Evolutionary conservation across 1,140 invertebrate genomes (phyloP).

Genomic region (Chelonus insularis): DNA sequence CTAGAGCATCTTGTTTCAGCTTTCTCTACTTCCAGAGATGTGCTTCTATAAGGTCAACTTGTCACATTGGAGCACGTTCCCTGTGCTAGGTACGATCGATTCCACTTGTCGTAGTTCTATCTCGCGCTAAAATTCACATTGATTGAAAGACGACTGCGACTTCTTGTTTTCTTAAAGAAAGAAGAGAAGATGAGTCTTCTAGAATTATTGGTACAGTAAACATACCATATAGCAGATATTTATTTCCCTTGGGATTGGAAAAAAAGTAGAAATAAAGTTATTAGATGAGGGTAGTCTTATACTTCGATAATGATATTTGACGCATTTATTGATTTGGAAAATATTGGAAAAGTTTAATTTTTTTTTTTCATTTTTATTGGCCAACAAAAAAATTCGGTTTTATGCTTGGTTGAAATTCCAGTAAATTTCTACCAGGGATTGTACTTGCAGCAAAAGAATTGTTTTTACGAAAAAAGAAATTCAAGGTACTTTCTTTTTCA

Average conservation of each 20-base stretch:
- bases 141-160: slow-evolving; percentile 4
- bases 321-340: not conserved
- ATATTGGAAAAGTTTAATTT: too few species aligned
- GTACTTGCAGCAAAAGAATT: too few species aligned
- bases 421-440: too few species aligned
- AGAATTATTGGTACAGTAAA: slow-evolving; percentile 2
- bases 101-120: not conserved
- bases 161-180: slow-evolving; percentile 1
- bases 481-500: too few species aligned
- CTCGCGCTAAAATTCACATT: not conserved
- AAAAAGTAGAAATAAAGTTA: not conserved
- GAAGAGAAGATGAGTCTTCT: not conserved
- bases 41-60: slow-evolving; percentile 7
- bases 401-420: too few species aligned
- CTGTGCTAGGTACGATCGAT: not conserved
- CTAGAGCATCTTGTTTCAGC: not conserved
- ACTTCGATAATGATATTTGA: not conserved
- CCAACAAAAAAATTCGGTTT: too few species aligned
- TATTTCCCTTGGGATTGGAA: slow-evolving; percentile 3
- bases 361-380: too few species aligned
- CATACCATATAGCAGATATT: not conserved
- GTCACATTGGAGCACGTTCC: not conserved
- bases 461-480: too few species aligned
- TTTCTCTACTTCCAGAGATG: not conserved
- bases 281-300: not conserved